Base-by-base conservation (phyloP, 2,797 vertebrate species). In the Pampus argenteus region DNA sequence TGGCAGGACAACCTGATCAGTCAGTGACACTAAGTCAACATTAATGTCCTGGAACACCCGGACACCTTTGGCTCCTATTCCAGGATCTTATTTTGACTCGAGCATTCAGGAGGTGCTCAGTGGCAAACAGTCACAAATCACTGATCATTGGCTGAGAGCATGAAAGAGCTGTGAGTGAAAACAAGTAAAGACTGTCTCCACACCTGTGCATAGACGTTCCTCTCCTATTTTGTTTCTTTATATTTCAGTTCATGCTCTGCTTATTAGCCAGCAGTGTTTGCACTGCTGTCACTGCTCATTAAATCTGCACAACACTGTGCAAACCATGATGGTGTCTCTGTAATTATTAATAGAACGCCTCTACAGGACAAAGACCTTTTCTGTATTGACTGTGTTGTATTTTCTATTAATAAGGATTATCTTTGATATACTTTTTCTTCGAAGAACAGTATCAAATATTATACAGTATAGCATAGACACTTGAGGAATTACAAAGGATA, bases 401-500 rank as follows among this genome's bases (percentile, higher is more conserved):
- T 36, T 69, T 49, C 6, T 36, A 15, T 57, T 57, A 61, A 55
- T 28, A 23, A 59, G 5, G 4, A 25, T 44, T 17, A 44, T 18
- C 17, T 44, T 8, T 10, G 10, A 50, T n/a, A n/a, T 31, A 45
- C 18, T 22, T n/a, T n/a, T 7, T 31, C 17, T 34, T 47, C 31
- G 70, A 66, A 72, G 17, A 59, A 52, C 2, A 34, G 31, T 55
- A 45, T 80, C 7, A 83, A 68, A 72, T 82, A 81, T 81, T 72
- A 65, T 58, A 31, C 23, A 28, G 18, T 47, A 26, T 22, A 20
- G 15, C 38, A 34, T 31, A 49, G 34, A 20, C 76, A 78, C 70
- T 79, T 66, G 48, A 78, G 68, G 55, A 81, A 72, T 81, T 56
- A 78, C 34, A 85, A 86, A 86, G 56, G 65, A 68, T n/a, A 81